These are phyloP conservation scores for Drosophila anomalata DNA, from an alignment of 2,888 invertebrate species.

Conservation along the genomic window DNA sequence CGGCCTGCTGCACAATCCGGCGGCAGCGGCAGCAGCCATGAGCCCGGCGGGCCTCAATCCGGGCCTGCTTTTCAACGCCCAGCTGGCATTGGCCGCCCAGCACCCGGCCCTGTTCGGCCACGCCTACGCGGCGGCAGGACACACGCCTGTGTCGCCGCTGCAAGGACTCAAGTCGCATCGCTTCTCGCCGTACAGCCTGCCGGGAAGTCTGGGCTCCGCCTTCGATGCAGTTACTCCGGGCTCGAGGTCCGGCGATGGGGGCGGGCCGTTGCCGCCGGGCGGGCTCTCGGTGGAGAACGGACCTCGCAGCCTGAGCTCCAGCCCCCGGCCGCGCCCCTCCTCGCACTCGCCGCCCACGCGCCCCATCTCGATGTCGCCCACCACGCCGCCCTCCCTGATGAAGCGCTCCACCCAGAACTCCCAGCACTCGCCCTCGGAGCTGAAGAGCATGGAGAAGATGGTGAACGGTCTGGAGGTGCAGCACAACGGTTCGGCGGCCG, in stretches of 20 bases:
- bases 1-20: slow-evolving; percentile 86
- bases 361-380: slow-evolving; percentile 84
- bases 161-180: slow-evolving; percentile 90
- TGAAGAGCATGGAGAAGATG: slow-evolving; percentile 98
- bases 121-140: slow-evolving; percentile 85
- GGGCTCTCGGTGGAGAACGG: slow-evolving; percentile 74
- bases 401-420: slow-evolving; percentile 68
- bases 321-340: slow-evolving; percentile 83
- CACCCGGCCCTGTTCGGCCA: slow-evolving; percentile 91
- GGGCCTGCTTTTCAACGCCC: slow-evolving; percentile 94
- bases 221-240: slow-evolving; percentile 95
- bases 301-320: slow-evolving; percentile 83
- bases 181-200: slow-evolving; percentile 95
- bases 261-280: slow-evolving; percentile 56
- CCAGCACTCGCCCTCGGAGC: slow-evolving; percentile 87
- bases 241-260: slow-evolving; percentile 79
- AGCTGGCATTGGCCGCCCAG: slow-evolving; percentile 93
- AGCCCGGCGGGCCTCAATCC: slow-evolving; percentile 88
- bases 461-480: slow-evolving; percentile 97
- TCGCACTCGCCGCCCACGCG: slow-evolving; percentile 84
- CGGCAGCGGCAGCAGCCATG: slow-evolving; percentile 85
- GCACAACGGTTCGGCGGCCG: slow-evolving; percentile 84
- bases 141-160: slow-evolving; percentile 89
- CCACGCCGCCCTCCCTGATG: slow-evolving; percentile 84
- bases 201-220: slow-evolving; percentile 91